A percentile compares a stretch with the other conserved stretches of the same genome.
Conservation (phyloP, 2,797 vertebrate genomes). For the Alca torda region DNA sequence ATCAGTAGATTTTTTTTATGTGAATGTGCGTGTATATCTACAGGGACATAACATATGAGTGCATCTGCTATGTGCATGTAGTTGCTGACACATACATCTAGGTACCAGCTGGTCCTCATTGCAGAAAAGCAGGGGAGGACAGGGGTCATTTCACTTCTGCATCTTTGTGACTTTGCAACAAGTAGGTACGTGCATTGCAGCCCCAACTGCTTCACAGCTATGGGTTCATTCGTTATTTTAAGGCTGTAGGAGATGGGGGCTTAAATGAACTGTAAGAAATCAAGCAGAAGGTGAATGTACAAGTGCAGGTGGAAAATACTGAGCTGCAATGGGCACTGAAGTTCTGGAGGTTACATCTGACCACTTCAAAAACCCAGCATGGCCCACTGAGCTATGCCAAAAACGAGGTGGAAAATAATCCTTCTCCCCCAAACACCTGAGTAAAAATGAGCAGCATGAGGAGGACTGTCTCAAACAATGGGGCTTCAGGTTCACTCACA, state of each 20-base stretch:
- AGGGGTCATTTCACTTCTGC: not conserved
- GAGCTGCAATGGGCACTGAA: not conserved
- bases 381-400: not conserved
- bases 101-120: not conserved
- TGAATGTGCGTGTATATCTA: not conserved
- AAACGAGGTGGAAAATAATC: not conserved
- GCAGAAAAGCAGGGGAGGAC: not conserved
- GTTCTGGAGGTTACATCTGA: not conserved
- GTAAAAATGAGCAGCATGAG: not conserved
- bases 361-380: not conserved
- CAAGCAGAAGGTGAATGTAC: not conserved
- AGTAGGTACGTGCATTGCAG: not conserved
- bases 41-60: not conserved
- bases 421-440: not conserved
- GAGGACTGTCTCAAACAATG: not conserved
- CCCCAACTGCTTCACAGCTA: not conserved
- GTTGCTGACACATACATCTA: fast-evolving
- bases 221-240: not conserved
- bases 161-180: not conserved
- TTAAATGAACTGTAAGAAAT: not conserved
- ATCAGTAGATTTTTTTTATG: not conserved
- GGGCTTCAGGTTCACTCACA: not conserved
- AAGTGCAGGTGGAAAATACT: not conserved
- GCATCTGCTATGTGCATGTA: not conserved
- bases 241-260: not conserved